These are phyloP conservation scores for Eugnorisma glareosa DNA, from an alignment of 2,888 invertebrate species.

Conservation along the genomic window DNA sequence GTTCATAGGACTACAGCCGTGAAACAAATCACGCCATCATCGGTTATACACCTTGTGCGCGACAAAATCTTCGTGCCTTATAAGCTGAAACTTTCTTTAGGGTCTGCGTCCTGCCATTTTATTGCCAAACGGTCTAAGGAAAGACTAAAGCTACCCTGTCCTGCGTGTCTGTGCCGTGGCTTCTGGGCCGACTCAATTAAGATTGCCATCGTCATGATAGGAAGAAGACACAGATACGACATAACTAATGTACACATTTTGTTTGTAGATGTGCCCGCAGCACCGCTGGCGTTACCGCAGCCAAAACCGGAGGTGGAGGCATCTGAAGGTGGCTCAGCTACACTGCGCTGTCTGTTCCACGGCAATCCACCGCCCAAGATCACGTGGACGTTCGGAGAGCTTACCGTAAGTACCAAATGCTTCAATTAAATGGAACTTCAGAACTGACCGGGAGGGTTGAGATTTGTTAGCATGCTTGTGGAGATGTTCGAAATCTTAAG, in stretches of 20 bases:
- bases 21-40: neutral
- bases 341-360: constrained; percentile 93
- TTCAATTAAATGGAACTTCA: neutral
- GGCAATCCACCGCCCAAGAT: constrained; percentile 95
- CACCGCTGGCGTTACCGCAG: constrained; percentile 80
- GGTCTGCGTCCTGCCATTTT: neutral
- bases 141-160: neutral
- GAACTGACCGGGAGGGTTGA: neutral
- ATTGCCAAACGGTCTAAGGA: neutral
- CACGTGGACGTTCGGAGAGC: constrained; percentile 94
- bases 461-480: neutral
- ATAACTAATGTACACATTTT: neutral
- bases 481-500: neutral
- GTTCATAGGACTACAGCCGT: neutral
- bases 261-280: constrained; percentile 76
- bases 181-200: neutral
- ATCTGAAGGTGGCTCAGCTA: constrained; percentile 93
- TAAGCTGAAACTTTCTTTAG: neutral
- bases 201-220: neutral
- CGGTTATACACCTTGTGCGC: neutral
- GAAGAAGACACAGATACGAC: neutral
- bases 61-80: neutral
- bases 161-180: neutral
- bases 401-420: constrained; percentile 89
- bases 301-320: constrained; percentile 92